These are phyloP conservation scores for Sussaba pulchella DNA, from an alignment of 2,888 invertebrate species.

Conservation along the genomic window DNA sequence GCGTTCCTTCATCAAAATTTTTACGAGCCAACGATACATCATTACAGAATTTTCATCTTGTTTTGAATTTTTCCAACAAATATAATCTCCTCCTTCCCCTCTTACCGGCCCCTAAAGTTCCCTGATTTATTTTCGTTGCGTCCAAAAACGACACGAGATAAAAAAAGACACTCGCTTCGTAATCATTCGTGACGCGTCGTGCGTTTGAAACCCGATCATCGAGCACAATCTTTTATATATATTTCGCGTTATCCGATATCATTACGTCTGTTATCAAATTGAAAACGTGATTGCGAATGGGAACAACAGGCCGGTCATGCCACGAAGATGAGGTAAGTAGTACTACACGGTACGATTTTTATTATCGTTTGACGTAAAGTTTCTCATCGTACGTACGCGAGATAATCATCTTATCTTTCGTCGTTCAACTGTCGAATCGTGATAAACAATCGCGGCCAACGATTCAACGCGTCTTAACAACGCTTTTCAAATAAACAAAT, in stretches of 20 bases:
- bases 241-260: not conserved
- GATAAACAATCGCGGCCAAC: not conserved
- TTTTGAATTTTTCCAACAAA: too few relatives aligned
- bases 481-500: not conserved
- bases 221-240: not conserved
- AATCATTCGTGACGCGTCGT: too few relatives aligned
- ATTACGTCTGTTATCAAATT: not conserved
- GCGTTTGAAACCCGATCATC: too few relatives aligned
- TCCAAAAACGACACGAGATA: conserved; percentile 6
- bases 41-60: not conserved
- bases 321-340: not conserved
- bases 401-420: not conserved
- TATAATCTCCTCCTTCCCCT: too few relatives aligned
- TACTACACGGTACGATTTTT: not conserved
- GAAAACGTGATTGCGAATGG: not conserved
- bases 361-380: not conserved
- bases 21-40: not conserved
- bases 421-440: not conserved
- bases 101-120: too few relatives aligned
- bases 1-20: not conserved
- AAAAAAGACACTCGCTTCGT: not conserved
- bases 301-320: not conserved
- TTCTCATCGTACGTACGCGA: not conserved
- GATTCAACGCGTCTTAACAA: not conserved
- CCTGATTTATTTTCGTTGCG: too few relatives aligned